Evolutionary conservation across 1,140 invertebrate genomes (phyloP).

Genomic region (Pantala flavescens): DNA sequence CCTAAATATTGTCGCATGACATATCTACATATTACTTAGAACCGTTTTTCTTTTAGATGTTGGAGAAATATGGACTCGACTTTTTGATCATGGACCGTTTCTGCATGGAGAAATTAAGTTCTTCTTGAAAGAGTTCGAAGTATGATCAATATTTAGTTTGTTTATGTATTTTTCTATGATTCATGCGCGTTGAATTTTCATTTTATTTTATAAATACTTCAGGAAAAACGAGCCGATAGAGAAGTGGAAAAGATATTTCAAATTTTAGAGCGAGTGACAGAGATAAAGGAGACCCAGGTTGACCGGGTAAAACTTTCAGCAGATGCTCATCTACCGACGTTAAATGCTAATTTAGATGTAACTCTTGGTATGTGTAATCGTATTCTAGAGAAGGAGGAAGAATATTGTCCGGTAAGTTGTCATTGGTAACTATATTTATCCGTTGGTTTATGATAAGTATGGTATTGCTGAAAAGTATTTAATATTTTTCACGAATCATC

Average conservation of each 20-base stretch:
- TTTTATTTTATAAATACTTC: conserved; percentile 23
- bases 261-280: conserved; percentile 62
- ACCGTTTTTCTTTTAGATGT: conserved; percentile 27
- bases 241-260: conserved; percentile 69
- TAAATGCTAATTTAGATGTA: conserved; percentile 54
- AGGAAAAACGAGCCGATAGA: conserved; percentile 63
- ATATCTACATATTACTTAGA: not conserved
- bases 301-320: conserved; percentile 47
- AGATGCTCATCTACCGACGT: conserved; percentile 47
- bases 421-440: not conserved
- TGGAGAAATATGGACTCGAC: conserved; percentile 31
- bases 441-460: not conserved
- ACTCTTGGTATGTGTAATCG: conserved; percentile 49
- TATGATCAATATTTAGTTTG: conserved; percentile 22
- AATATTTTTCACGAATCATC: conserved; percentile 28
- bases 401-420: conserved; percentile 37
- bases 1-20: not conserved
- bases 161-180: too few species aligned
- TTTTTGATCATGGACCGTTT: conserved; percentile 35
- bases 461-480: conserved; percentile 23
- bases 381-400: conserved; percentile 41
- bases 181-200: too few species aligned
- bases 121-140: conserved; percentile 36
- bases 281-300: conserved; percentile 60
- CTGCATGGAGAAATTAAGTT: conserved; percentile 32